Evolutionary conservation across 2,888 invertebrate species (phyloP).

Genomic region (Thymelicus sylvestris): DNA sequence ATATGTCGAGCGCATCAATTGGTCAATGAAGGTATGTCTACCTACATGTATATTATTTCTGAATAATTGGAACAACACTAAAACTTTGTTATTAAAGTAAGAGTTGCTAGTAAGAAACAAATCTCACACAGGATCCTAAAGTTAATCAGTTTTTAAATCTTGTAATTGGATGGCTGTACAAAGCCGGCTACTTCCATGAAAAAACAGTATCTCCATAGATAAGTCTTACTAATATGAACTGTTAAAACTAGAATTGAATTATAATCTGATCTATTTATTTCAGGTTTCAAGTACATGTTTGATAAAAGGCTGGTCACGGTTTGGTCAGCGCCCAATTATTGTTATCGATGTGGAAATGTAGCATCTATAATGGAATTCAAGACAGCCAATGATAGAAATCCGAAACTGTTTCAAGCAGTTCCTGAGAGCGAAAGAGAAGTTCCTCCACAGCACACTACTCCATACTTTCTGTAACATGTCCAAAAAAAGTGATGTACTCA

Average conservation of each 20-base stretch:
- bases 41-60: background rate
- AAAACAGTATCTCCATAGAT: too few relatives aligned
- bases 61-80: too few relatives aligned
- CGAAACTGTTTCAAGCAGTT: conserved; percentile 97
- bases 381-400: conserved; percentile 89
- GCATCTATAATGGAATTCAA: conserved; percentile 98
- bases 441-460: conserved; percentile 96
- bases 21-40: conserved; percentile 95
- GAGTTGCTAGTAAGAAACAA: too few relatives aligned
- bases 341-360: conserved; percentile 99
- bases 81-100: too few relatives aligned
- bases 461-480: conserved; percentile 95
- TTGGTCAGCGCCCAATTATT: conserved; percentile 99
- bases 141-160: too few relatives aligned
- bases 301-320: conserved; percentile 98
- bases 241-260: too few relatives aligned
- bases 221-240: too few relatives aligned
- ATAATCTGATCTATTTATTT: conserved; percentile 46
- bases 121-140: too few relatives aligned
- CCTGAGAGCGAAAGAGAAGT: conserved; percentile 97
- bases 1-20: conserved; percentile 99
- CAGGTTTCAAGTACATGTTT: conserved; percentile 99
- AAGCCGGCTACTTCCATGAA: too few relatives aligned
- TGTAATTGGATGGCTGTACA: too few relatives aligned
- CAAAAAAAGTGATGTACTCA: conserved; percentile 33